These are phyloP conservation scores for Linepithema humile DNA, from an alignment of 1,140 invertebrate genomes.

Conservation along the genomic window DNA sequence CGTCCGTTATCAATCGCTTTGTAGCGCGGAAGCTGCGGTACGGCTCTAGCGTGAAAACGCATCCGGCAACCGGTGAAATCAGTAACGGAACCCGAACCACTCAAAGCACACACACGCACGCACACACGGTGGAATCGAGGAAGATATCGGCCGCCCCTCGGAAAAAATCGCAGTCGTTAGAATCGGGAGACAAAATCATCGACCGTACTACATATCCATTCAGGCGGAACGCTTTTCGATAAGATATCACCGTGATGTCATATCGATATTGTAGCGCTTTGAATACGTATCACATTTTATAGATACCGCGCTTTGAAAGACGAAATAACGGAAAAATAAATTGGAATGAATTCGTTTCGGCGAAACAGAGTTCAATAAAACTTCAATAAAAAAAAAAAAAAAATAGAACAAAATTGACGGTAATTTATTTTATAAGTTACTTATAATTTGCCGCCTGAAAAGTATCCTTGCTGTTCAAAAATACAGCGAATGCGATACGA, in stretches of 20 bases:
- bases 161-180: not conserved
- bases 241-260: not conserved
- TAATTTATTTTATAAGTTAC: not conserved
- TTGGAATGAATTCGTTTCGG: not conserved
- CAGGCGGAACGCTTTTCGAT: slow-evolving; percentile 1
- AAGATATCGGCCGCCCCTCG: slow-evolving; percentile 1
- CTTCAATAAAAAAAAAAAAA: not conserved
- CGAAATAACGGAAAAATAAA: not conserved
- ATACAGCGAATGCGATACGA: too few relatives aligned
- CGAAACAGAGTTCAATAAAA: not conserved
- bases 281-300: not conserved
- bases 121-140: not conserved
- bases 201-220: not conserved
- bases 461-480: not conserved
- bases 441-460: not conserved
- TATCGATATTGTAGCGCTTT: not conserved
- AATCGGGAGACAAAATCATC: not conserved
- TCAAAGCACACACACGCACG: not conserved
- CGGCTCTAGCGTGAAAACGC: slow-evolving; percentile 37
- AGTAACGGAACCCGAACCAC: slow-evolving; percentile 35
- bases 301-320: not conserved
- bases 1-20: slow-evolving; percentile 55
- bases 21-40: not conserved
- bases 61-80: slow-evolving; percentile 49
- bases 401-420: not conserved